phyloP scores from a whole-genome alignment of 2,113 vertebrate species.

The Microcebus murinus region DNA sequence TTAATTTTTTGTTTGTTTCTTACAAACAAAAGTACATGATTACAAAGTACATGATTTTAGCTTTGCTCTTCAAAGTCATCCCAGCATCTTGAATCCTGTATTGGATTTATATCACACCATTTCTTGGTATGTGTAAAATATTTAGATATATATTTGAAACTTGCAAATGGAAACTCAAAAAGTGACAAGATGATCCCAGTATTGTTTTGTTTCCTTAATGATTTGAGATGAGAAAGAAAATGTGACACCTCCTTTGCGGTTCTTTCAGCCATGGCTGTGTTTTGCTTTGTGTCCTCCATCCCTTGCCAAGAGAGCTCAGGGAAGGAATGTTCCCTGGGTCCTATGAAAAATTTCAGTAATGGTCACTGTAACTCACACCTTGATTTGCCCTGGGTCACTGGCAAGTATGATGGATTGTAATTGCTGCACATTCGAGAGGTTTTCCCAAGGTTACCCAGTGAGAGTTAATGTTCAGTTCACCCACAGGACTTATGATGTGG shows the following conservation, averaged over 20 bases:
- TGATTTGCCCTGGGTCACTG: background rate
- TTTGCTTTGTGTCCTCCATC: background rate
- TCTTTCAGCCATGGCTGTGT: background rate
- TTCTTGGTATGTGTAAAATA: background rate
- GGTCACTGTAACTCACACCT: constrained; percentile 6
- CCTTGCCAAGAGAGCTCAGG: background rate
- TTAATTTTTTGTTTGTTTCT: background rate
- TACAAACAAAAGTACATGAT: no score
- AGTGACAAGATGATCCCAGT: background rate
- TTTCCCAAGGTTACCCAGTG: constrained; percentile 30
- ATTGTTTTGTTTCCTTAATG: background rate
- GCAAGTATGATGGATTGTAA: constrained; percentile 42
- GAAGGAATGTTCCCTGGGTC: background rate
- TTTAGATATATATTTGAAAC: background rate
- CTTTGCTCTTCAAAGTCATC: background rate
- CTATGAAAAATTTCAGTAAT: constrained; percentile 1
- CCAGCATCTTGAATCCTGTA: background rate
- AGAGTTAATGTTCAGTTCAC: constrained; percentile 34
- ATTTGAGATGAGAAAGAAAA: background rate
- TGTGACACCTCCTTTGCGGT: background rate
- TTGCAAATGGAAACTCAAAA: constrained; percentile 34
- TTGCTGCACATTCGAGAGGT: background rate
- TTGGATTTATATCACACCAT: background rate
- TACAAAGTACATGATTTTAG: background rate
- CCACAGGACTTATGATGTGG: background rate